phyloP scores from a whole-genome alignment of 2,888 invertebrate species.

The Pristionchus arcanus region DNA sequence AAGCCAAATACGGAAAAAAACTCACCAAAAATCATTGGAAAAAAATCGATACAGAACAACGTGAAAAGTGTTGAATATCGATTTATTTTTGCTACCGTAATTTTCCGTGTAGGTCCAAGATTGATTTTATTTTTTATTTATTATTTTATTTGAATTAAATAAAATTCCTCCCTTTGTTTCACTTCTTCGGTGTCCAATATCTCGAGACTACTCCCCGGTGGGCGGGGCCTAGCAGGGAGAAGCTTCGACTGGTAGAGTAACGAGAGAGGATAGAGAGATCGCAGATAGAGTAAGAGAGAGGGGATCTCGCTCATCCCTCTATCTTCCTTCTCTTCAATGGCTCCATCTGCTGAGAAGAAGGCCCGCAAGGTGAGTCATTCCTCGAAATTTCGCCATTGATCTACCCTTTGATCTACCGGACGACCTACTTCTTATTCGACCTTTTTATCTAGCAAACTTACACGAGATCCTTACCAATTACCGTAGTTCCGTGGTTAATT shows the following conservation, averaged over 20 bases:
- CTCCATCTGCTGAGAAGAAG: constrained; percentile 36
- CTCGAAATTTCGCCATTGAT: background rate
- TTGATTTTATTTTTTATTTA: background rate
- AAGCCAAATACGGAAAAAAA: background rate
- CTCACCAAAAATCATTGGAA: background rate
- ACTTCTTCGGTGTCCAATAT: background rate
- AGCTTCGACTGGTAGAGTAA: background rate
- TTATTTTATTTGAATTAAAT: background rate
- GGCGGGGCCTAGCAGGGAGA: constrained; percentile 25
- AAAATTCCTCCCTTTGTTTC: background rate
- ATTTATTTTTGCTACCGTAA: background rate
- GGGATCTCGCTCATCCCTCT: constrained; percentile 12
- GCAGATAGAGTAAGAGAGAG: background rate
- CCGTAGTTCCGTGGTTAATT: too few species aligned
- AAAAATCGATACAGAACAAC: background rate
- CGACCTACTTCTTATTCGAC: too few species aligned
- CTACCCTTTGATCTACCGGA: background rate
- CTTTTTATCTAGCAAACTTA: too few species aligned
- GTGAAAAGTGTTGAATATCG: background rate
- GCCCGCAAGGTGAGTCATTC: constrained; percentile 31
- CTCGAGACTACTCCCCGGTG: background rate
- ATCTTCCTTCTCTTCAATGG: constrained; percentile 2
- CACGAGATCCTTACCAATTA: too few species aligned
- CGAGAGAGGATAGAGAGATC: constrained; percentile 21
- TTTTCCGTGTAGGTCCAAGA: background rate